Base-by-base conservation (phyloP, 1,140 invertebrate species). In the Lordiphosa clarofinis region DNA sequence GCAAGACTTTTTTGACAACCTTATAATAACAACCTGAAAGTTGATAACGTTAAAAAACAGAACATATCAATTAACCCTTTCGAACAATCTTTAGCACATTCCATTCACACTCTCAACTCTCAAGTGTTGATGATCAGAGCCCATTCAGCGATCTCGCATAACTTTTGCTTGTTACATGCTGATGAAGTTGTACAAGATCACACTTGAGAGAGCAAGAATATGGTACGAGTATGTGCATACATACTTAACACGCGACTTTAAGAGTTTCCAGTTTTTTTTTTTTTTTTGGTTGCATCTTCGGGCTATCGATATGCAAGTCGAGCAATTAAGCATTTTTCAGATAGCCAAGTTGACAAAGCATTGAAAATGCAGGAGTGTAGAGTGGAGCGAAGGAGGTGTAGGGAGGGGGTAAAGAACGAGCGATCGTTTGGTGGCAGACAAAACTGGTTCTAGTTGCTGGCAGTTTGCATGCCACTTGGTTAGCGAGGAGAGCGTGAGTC, bases 291-390 rank as follows among this genome's bases (percentile, higher is more conserved):
- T 19, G 12, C 31, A 12, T 48, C 31, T 48, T 54, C 38, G 24
- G 24, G 24, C 24, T 28, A 28, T 28, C 24, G 39, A 54, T 48
- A 54, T 56, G 62, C 52, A 56, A 52, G 50, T 36, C 52, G 47
- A 61, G 62, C 67, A 70, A 66, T 70, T 70, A 70, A 60, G 62
- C 67, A 66, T 66, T 66, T 70, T 66, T 70, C 12, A 70, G 67
- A 70, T 70, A 61, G 52, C 53, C 49, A 43, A 53, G 60, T 46
- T 56, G 54, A 43, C 48, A 39, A 46, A 28, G 13, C 43, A 38
- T 8, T 36, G 48, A 63, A 8, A 43, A 11, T 50, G 43, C 12
- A 9, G 24, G 8, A 28, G 35, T 21, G 8, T 10, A 8, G 15
- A 4, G 3, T 19, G 8, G 7, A 42, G 24, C 3, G 10, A 1